Base-by-base conservation (phyloP, 2,113 vertebrate species). In the Empidonax traillii region DNA sequence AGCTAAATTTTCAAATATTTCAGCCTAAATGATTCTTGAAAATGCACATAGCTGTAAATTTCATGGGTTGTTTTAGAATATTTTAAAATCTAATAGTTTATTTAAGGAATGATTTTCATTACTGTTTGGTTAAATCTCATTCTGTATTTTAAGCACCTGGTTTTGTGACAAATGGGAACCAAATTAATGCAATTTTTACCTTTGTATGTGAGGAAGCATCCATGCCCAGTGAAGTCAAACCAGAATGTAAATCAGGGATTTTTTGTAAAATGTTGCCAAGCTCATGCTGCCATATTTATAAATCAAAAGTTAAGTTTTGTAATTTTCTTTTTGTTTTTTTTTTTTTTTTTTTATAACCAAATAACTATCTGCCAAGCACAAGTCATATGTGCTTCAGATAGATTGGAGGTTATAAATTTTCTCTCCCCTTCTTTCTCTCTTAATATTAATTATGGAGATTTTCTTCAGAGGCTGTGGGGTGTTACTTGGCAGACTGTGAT, bases 201-300 rank as follows among this genome's bases (percentile, higher is more conserved):
- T 94, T 93, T 91, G 30, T 53, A 47, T 76, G 52, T 86, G 86
- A 65, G 62, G 59, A 49, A 74, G 52, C n/a, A 41, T 78, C 87
- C 82, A 90, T 89, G 59, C 30, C 62, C 76, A 71, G 47, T 59
- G 89, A 81, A 90, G 39, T 41, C 65, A 63, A 81, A 77, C 15
- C 52, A 67, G 52, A 79, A 17, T 58, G 35, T 39, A 83, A 76
- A 92, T 62, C 28, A 14, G 12, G 71, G 62, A 73, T 85, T 92
- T 35, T 87, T 94, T 92, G 41, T 96, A 97, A 98, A 98, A 97
- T 98, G 97, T 97, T 98, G 97, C 98, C 97, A 97, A 96, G 93
- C 95, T 97, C 96, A 97, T 97, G 97, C 95, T 98, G 89, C 96
- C 93, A 55, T 91, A 87, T 91, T 94, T 96, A 91, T 87, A 87